Evolutionary conservation across 2,888 invertebrate species (phyloP), one percentile per base, ranked within the genome.

Genomic region (Trissolcus japonicus): DNA sequence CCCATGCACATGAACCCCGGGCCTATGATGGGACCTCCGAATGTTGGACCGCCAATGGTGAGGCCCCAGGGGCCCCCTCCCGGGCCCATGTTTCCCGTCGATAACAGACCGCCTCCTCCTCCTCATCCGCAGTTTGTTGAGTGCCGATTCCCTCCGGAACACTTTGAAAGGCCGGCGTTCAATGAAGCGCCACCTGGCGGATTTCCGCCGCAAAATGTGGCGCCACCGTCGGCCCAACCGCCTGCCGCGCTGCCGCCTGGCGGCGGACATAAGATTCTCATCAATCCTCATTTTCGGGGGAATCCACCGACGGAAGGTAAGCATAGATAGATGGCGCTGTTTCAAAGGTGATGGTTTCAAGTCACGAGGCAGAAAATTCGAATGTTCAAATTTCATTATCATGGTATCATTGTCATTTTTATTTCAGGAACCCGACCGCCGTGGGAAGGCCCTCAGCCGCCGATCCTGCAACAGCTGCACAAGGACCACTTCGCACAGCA

Each of bases 281-380:
- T 93, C 84, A 94, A 92, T 90, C 95, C 92, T 6, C 93, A 93
- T 84, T 93, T 92, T 82, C 91, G 92, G 86, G 94, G 92, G 90
- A 57, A 91, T 92, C 75, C 92, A 79, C 90, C 91, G 11, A 85
- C 87, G 0, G 91, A 89, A 79, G 92, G 92, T 82, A 92, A 35
- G 35, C 9, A 35, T 0, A 3, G n/a, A 25, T 25, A 25, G 25
- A 25, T 25, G 25, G 25, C 25, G 25, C 25, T 25, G 25, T 25
- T 21, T 25, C 2, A 25, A 25, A 25, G 25, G 4, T 25, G 25
- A 6, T 4, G 25, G 25, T 25, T 25, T 6, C 6, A 4, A 21
- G 21, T 25, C 25, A 19, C 4, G 2, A 4, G 25, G 25, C 25
- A 4, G 25, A 4, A 25, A 25, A 25, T 2, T 25, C 6, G 25